These are phyloP conservation scores for Trematomus bernacchii DNA, from an alignment of 2,797 vertebrate species.

Conservation along the genomic window DNA sequence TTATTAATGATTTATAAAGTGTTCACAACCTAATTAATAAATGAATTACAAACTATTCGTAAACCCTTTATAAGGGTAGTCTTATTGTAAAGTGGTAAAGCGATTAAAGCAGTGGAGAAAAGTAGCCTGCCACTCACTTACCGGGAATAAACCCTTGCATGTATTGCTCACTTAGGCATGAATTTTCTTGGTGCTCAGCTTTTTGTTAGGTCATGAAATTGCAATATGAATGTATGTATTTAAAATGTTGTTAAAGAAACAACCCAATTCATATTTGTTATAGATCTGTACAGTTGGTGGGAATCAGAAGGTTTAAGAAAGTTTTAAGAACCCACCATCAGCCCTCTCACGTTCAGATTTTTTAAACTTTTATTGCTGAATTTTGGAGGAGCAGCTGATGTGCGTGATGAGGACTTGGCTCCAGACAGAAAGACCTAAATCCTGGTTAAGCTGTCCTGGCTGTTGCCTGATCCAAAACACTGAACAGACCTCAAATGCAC, in stretches of 20 bases:
- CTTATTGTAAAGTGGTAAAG: no score
- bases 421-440: constrained; percentile 66
- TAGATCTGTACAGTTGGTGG: neutral
- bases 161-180: no score
- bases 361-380: constrained; percentile 46
- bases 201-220: neutral
- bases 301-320: constrained; percentile 20
- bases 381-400: constrained; percentile 28
- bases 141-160: no score
- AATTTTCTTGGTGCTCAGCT: no score
- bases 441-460: constrained; percentile 63
- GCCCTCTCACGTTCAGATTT: constrained; percentile 40
- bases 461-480: constrained; percentile 49
- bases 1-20: no score
- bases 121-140: no score
- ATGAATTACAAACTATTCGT: no score
- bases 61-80: no score
- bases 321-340: constrained; percentile 47
- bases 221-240: neutral
- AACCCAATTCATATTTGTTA: neutral
- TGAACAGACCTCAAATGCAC: constrained; percentile 32
- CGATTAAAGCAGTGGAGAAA: no score
- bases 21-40: no score
- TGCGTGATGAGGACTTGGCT: constrained; percentile 53
- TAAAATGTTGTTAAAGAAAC: neutral